Evolutionary conservation across 2,113 vertebrate genomes (phyloP).

Genomic region (Hydrolagus affinis): DNA sequence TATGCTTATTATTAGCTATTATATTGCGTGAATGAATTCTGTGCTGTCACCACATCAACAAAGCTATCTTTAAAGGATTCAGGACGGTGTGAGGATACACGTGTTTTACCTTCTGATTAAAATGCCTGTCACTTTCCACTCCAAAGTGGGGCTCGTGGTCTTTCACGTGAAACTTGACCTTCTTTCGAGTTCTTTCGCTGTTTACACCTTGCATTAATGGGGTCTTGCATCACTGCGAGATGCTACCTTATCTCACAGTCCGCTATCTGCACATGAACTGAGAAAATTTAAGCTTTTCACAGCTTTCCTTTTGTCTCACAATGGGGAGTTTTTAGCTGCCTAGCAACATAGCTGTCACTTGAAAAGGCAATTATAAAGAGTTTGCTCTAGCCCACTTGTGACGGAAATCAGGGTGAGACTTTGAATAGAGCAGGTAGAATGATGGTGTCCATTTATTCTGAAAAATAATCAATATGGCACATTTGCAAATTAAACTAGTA

Average conservation of each 20-base stretch:
- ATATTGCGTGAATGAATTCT: no score
- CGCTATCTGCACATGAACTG: not conserved
- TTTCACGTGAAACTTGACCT: not conserved
- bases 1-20: not conserved
- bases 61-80: not conserved
- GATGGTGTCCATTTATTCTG: slow-evolving; percentile 13
- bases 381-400: not conserved
- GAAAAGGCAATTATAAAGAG: not conserved
- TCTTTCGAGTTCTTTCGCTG: not conserved
- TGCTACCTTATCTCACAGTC: not conserved
- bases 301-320: not conserved
- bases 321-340: not conserved
- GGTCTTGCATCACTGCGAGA: not conserved
- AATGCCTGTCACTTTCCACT: not conserved
- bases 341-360: slow-evolving; percentile 9
- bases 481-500: not conserved
- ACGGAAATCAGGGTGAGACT: not conserved
- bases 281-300: slow-evolving; percentile 9
- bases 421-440: not conserved
- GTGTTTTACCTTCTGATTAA: not conserved
- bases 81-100: not conserved
- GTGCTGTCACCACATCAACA: not conserved
- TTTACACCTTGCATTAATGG: not conserved
- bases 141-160: not conserved
- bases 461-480: not conserved